Percentiles rank a stretch among this genome's conserved stretches.
phyloP scores from a whole-genome alignment of 2,113 vertebrate species.

The Sylvilagus bachmani region DNA sequence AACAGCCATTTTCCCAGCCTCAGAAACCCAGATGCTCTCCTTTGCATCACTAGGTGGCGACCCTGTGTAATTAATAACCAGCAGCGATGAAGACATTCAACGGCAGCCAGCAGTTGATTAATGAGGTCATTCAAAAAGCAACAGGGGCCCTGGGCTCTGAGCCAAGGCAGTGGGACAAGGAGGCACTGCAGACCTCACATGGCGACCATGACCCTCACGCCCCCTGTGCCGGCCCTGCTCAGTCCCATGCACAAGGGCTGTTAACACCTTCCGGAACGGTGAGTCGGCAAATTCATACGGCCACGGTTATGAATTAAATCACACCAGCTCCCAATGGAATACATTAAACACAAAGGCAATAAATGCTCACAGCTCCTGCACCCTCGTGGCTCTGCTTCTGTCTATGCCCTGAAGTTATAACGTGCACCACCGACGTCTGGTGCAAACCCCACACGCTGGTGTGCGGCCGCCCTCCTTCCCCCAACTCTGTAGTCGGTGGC shows the following conservation, averaged over 20 bases:
- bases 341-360: not conserved
- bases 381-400: not conserved
- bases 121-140: not conserved
- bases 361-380: not conserved
- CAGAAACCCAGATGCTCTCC: not conserved
- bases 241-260: not conserved
- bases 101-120: not conserved
- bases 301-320: not conserved
- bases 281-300: not conserved
- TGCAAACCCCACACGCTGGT: fast-evolving
- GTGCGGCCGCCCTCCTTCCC: fast-evolving
- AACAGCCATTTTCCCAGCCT: not conserved
- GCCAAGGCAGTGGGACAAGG: not conserved
- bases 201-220: not conserved
- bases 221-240: not conserved
- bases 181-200: no score
- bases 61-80: conserved; percentile 25
- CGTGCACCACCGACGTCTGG: not conserved
- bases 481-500: fast-evolving
- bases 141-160: not conserved
- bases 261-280: not conserved
- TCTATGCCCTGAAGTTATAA: not conserved
- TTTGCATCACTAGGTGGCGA: conserved; percentile 76
- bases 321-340: not conserved
- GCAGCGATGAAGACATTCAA: not conserved